Evolutionary conservation across 1,140 invertebrate genomes (phyloP).

Genomic region (Uloborus diversus): DNA sequence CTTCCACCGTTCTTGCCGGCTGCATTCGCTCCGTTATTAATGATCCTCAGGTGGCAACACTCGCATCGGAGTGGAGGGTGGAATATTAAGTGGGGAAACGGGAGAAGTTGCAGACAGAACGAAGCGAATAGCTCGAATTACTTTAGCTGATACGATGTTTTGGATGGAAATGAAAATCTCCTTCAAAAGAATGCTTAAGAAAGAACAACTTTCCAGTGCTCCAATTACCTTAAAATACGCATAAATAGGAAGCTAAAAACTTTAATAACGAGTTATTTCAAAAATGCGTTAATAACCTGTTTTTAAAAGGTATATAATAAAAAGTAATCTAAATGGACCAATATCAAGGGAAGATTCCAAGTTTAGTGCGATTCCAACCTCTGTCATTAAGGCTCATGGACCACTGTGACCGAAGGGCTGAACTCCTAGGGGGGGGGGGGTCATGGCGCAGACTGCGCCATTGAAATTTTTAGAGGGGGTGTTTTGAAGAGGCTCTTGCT

Average conservation of each 20-base stretch:
- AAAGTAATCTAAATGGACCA: too few species aligned
- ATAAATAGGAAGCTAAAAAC: neutral
- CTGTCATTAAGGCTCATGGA: too few species aligned
- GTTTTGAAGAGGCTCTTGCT: too few species aligned
- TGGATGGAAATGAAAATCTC: neutral
- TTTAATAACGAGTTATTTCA: conserved; percentile 1
- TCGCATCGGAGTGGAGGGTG: conserved; percentile 19
- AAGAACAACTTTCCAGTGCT: neutral
- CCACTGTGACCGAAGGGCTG: too few species aligned
- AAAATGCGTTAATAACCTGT: too few species aligned
- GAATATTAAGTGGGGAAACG: conserved; percentile 22
- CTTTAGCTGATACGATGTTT: neutral
- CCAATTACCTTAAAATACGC: neutral
- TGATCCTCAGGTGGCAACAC: conserved; percentile 45
- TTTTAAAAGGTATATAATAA: too few species aligned
- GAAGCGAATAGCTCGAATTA: neutral
- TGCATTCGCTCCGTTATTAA: conserved; percentile 47
- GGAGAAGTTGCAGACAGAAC: neutral
- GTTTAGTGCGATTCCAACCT: too few species aligned
- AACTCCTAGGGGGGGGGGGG: too few species aligned
- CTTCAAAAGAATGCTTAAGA: neutral
- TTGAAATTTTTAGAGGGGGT: too few species aligned
- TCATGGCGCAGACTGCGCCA: too few species aligned
- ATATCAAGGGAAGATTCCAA: too few species aligned
- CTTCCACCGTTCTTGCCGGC: conserved; percentile 6